Conservation (phyloP, 1,140 invertebrate species). For the Thrips palmi region DNA sequence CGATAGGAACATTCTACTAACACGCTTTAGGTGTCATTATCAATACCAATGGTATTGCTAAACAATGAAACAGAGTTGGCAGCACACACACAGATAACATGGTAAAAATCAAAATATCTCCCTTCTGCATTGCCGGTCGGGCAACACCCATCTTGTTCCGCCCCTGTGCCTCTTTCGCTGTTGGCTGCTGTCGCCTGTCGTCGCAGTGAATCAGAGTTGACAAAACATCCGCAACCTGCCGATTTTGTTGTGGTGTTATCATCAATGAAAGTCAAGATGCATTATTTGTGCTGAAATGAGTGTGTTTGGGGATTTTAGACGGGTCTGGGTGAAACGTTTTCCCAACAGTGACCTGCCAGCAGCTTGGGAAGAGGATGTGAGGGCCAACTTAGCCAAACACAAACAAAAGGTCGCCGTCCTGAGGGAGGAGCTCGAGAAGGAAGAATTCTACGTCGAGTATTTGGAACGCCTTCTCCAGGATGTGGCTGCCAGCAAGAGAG, state of each 20-base stretch:
- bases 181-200: background rate
- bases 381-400: conserved; percentile 71
- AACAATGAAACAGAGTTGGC: too few relatives aligned
- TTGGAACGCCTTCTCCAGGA: conserved; percentile 62
- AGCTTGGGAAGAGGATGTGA: conserved; percentile 79
- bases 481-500: conserved; percentile 63
- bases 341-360: conserved; percentile 70
- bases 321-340: conserved; percentile 72
- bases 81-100: too few relatives aligned
- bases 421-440: conserved; percentile 69
- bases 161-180: background rate
- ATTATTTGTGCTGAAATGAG: too few relatives aligned
- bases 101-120: too few relatives aligned
- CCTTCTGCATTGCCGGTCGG: too few relatives aligned
- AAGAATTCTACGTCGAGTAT: conserved; percentile 79
- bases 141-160: too few relatives aligned
- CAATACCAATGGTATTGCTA: too few relatives aligned
- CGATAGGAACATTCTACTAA: too few relatives aligned
- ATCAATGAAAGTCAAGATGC: too few relatives aligned
- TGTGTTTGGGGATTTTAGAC: conserved; percentile 73
- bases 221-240: background rate
- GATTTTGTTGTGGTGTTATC: too few relatives aligned
- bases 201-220: too few relatives aligned
- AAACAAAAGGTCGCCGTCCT: conserved; percentile 42
- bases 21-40: too few relatives aligned